Evolutionary conservation across 2,888 invertebrate genomes (phyloP).

Genomic region (Hofmannophila pseudospretella): DNA sequence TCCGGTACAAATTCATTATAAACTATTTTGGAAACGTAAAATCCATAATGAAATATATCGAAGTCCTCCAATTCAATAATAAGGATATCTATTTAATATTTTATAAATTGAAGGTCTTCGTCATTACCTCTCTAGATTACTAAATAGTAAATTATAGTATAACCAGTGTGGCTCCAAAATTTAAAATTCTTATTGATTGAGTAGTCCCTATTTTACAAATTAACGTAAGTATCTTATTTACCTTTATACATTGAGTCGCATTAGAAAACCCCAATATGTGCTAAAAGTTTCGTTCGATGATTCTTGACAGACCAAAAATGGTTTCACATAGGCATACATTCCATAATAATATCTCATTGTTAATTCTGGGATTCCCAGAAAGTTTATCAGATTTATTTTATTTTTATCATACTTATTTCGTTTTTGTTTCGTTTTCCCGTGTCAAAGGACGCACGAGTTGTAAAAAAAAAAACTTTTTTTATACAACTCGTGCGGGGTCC

Average conservation of each 20-base stretch:
- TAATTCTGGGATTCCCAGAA: no score
- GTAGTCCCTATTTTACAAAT: neutral
- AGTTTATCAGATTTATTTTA: no score
- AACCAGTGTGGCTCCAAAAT: conserved; percentile 44
- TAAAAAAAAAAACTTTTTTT: no score
- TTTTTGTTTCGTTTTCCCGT: no score
- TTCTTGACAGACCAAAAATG: no score
- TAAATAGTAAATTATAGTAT: conserved; percentile 65
- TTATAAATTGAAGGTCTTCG: conserved; percentile 50
- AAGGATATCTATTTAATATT: conserved; percentile 58
- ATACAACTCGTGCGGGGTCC: no score
- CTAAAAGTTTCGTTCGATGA: no score
- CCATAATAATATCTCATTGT: no score
- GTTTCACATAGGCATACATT: no score
- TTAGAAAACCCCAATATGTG: no score
- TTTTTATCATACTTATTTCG: no score
- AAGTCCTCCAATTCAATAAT: conserved; percentile 52
- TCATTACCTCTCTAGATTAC: conserved; percentile 63
- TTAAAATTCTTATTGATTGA: conserved; percentile 8
- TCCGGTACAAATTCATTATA: conserved; percentile 65
- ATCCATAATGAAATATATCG: conserved; percentile 47
- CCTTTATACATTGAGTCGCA: conserved; percentile 2
- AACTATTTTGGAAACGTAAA: conserved; percentile 50
- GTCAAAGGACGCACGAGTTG: no score
- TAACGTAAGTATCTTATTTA: neutral